Evolutionary conservation across 2,113 vertebrate genomes (phyloP).

Genomic region (Patagioenas fasciata): DNA sequence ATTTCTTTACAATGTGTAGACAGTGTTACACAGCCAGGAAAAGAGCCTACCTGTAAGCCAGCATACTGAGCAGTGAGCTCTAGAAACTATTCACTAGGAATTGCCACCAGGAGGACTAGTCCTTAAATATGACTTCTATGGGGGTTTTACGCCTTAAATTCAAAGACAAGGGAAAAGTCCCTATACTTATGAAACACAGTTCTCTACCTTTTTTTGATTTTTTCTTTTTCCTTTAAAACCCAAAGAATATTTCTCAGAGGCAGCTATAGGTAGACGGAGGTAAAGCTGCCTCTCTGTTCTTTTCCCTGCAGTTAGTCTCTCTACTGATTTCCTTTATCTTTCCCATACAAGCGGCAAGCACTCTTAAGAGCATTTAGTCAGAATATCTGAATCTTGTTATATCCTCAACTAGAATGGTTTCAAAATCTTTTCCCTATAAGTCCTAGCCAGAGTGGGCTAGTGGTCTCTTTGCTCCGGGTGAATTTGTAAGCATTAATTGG

Average conservation of each 20-base stretch:
- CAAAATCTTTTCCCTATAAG: not conserved
- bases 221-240: not conserved
- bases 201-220: fast-evolving
- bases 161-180: not conserved
- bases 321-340: not conserved
- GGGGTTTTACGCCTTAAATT: not conserved
- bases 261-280: not conserved
- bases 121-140: fast-evolving
- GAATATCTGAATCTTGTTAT: not conserved
- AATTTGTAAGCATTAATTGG: not conserved
- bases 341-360: fast-evolving
- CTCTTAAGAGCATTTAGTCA: not conserved
- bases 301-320: not conserved
- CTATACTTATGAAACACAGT: not conserved
- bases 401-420: not conserved
- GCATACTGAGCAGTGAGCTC: fast-evolving
- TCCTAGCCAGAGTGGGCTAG: not conserved
- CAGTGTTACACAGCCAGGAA: fast-evolving
- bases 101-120: not conserved
- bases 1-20: not conserved
- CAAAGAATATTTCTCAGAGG: not conserved
- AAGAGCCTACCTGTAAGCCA: not conserved
- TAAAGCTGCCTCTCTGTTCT: not conserved
- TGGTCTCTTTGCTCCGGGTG: fast-evolving
- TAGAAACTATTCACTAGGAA: not conserved